A percentile compares a stretch with the other conserved stretches of the same genome.
Conservation (phyloP, 1,140 invertebrate species). For the Penaeus indicus region DNA sequence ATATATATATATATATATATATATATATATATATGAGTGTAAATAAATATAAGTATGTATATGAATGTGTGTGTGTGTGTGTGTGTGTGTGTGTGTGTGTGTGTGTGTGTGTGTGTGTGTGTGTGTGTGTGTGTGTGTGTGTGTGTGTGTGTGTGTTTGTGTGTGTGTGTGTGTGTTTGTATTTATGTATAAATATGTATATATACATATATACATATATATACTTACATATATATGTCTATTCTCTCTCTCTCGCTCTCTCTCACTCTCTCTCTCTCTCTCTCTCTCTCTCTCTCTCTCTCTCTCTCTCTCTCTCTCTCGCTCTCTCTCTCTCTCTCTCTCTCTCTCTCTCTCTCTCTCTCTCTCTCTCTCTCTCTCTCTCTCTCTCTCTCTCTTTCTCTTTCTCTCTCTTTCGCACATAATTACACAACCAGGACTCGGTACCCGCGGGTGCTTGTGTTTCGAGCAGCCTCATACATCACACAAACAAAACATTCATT, state of each 20-base stretch:
- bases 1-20: no score
- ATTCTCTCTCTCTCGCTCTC: not conserved
- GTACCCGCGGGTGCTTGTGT: no score
- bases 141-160: not conserved
- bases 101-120: not conserved
- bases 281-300: not conserved
- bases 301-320: constrained; percentile 15
- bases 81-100: not conserved
- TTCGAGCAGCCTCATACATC: no score
- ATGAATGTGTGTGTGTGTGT: not conserved
- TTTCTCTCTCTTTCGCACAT: no score
- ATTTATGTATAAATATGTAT: not conserved
- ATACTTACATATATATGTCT: not conserved
- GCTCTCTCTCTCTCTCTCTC: not conserved
- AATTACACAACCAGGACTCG: no score
- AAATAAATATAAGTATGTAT: not conserved
- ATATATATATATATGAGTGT: no score
- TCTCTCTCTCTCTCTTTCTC: not conserved
- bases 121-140: not conserved
- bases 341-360: no score
- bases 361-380: no score
- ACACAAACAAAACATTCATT: no score
- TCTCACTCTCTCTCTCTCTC: no score
- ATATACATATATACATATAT: not conserved
- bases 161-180: no score